Evolutionary conservation across 2,797 vertebrate species (phyloP).

Genomic region (Coregonus ussuriensis): DNA sequence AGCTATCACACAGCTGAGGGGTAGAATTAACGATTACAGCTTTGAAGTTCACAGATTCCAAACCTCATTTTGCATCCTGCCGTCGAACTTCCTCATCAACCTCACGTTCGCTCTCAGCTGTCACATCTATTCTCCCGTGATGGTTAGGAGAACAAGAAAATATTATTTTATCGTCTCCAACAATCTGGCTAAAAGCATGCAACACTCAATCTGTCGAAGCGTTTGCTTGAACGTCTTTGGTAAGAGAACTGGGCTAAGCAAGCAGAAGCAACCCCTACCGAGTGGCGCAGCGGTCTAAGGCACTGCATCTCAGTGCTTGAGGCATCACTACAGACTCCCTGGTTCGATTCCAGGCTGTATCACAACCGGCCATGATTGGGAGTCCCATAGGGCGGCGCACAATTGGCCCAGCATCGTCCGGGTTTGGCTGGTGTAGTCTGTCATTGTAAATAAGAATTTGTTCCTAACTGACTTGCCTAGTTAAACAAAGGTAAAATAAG

Average conservation of each 20-base stretch:
- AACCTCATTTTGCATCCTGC: constrained; percentile 58
- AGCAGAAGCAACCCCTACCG: constrained; percentile 33
- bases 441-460: no score
- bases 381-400: no score
- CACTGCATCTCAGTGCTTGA: no score
- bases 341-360: no score
- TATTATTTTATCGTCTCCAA: constrained; percentile 64
- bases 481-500: no score
- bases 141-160: constrained; percentile 59
- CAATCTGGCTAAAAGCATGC: constrained; percentile 64
- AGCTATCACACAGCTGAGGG: constrained; percentile 45
- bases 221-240: constrained; percentile 60
- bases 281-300: no score
- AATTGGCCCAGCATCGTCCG: no score
- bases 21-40: constrained; percentile 68
- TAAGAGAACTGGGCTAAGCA: constrained; percentile 67
- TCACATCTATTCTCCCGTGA: constrained; percentile 59
- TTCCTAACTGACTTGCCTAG: no score
- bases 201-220: constrained; percentile 73
- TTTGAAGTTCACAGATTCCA: constrained; percentile 59
- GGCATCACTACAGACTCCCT: no score
- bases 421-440: no score
- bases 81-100: constrained; percentile 61
- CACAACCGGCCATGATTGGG: no score
- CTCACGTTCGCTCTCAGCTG: constrained; percentile 67